Conservation (phyloP, 2,888 invertebrate genomes). For the Lepidonotus clava region DNA sequence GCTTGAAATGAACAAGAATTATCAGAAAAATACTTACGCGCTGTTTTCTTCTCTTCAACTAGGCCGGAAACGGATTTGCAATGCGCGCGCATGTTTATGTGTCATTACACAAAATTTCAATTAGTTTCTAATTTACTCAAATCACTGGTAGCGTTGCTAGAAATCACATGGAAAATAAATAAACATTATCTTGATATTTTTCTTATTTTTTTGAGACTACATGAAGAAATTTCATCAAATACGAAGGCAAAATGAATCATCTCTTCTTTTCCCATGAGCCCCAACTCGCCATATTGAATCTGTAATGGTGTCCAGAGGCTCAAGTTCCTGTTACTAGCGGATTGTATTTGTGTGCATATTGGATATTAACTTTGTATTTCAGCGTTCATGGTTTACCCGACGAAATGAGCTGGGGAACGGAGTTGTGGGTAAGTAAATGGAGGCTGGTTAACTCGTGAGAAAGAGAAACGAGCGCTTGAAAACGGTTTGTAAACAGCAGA, state of each 20-base stretch:
- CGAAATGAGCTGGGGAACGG: slow-evolving; percentile 76
- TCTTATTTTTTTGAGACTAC: no score
- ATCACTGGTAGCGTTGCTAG: no score
- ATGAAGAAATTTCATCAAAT: no score
- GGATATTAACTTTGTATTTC: slow-evolving; percentile 17
- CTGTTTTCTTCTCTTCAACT: no score
- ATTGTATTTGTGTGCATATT: slow-evolving; percentile 9
- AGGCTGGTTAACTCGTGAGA: not conserved
- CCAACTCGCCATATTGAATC: slow-evolving; percentile 47
- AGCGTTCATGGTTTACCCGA: slow-evolving; percentile 48
- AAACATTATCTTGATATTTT: no score
- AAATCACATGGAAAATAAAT: no score
- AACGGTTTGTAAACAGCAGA: slow-evolving; percentile 21
- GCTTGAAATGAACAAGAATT: no score
- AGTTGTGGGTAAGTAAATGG: slow-evolving; percentile 74
- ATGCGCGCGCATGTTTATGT: slow-evolving; percentile 11
- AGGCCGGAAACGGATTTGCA: not conserved
- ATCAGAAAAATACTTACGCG: no score
- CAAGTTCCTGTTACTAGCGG: slow-evolving; percentile 8
- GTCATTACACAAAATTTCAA: not conserved
- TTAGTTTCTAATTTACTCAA: no score
- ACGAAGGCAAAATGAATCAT: not conserved
- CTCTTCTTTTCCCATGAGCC: not conserved
- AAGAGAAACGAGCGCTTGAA: not conserved
- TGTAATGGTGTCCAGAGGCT: not conserved